Conservation (phyloP, 2,888 invertebrate species). For the Amphipyra berbera region DNA sequence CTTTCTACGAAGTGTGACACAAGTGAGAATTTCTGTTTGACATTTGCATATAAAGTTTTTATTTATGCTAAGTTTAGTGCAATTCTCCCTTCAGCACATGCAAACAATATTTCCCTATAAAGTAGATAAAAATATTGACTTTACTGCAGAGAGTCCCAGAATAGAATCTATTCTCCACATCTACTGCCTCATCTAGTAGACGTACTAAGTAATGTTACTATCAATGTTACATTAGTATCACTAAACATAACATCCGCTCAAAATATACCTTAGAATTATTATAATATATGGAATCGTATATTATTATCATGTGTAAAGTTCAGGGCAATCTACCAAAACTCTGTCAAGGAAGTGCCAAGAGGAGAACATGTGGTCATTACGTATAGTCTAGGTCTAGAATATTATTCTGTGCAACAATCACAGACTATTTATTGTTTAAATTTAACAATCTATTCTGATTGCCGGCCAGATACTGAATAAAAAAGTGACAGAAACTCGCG, state of each 20-base stretch:
- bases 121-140: slow-evolving; percentile 8
- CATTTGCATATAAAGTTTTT: slow-evolving; percentile 42
- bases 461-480: slow-evolving; percentile 9
- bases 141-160: background rate
- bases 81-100: slow-evolving; percentile 20
- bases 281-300: slow-evolving; percentile 12
- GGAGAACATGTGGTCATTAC: slow-evolving; percentile 53
- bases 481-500: slow-evolving; percentile 18
- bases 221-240: background rate
- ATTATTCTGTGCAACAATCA: slow-evolving; percentile 18
- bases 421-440: slow-evolving; percentile 27
- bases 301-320: slow-evolving; percentile 60
- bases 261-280: slow-evolving; percentile 14
- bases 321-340: slow-evolving; percentile 82
- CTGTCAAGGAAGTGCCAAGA: slow-evolving; percentile 78
- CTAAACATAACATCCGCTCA: slow-evolving; percentile 4
- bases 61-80: slow-evolving; percentile 44
- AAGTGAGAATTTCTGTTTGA: slow-evolving; percentile 23
- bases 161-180: too few species aligned
- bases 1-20: slow-evolving; percentile 28
- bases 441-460: slow-evolving; percentile 26
- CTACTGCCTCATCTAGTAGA: too few species aligned
- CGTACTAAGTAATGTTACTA: too few species aligned
- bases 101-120: slow-evolving; percentile 12
- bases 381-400: slow-evolving; percentile 12